Conservation (phyloP, 2,113 vertebrate species). For the Nematolebias whitei region DNA sequence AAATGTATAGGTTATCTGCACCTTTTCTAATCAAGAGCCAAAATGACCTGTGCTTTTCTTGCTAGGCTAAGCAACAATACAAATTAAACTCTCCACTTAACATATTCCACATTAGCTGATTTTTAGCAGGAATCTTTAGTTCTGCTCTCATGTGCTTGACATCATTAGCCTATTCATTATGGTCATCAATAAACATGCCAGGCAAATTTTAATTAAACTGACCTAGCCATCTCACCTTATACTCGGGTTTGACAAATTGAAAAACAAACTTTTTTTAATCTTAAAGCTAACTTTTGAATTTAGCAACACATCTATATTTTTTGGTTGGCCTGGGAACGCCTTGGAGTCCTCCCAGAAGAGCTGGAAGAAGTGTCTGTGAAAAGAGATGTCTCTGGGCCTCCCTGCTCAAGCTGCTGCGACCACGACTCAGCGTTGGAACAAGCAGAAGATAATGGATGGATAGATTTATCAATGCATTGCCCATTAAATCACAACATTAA, state of each 20-base stretch:
- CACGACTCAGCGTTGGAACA: too few relatives aligned
- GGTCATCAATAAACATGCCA: slow-evolving; percentile 5
- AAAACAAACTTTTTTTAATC: slow-evolving; percentile 27
- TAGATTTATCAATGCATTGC: neutral
- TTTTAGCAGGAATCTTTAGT: slow-evolving; percentile 6
- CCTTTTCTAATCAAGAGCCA: neutral
- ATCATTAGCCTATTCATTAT: slow-evolving; percentile 24
- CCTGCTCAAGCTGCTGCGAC: too few relatives aligned
- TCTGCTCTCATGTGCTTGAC: slow-evolving; percentile 17
- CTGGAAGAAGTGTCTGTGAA: too few relatives aligned
- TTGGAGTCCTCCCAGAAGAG: too few relatives aligned
- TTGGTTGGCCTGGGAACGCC: too few relatives aligned
- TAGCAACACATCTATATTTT: too few relatives aligned
- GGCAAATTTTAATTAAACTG: slow-evolving; percentile 29
- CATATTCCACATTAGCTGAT: neutral
- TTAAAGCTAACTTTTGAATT: neutral
- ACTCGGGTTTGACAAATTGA: slow-evolving; percentile 9
- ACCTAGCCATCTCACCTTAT: slow-evolving; percentile 11
- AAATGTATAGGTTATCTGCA: neutral
- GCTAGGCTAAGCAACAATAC: neutral
- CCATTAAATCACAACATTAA: slow-evolving; percentile 7
- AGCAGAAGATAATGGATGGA: too few relatives aligned
- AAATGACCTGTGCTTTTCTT: neutral
- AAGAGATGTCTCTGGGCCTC: too few relatives aligned
- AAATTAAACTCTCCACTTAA: neutral